phyloP scores from a whole-genome alignment of 2,113 vertebrate genomes.

The Pungitius pungitius region DNA sequence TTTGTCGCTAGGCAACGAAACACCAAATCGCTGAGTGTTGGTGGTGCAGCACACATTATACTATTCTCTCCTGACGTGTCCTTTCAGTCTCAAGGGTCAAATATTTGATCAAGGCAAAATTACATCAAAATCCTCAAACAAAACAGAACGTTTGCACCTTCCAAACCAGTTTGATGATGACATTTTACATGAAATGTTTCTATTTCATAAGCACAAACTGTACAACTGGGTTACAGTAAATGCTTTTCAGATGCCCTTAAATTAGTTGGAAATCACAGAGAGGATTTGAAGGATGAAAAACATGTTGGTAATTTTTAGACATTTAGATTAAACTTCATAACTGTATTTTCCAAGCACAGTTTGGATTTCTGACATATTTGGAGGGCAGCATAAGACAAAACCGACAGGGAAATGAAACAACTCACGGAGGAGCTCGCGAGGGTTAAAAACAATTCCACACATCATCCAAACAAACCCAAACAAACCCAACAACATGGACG shows the following conservation, averaged over 20 bases:
- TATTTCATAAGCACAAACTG: constrained; percentile 5
- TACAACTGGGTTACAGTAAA: constrained; percentile 18
- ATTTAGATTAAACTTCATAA: constrained; percentile 5
- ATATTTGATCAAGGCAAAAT: constrained; percentile 22
- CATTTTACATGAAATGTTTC: background rate
- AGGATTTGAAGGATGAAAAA: constrained; percentile 19
- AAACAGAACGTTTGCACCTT: constrained; percentile 2
- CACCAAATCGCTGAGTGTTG: background rate
- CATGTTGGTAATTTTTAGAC: background rate
- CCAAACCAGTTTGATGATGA: background rate
- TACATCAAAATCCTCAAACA: background rate
- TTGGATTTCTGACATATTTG: constrained; percentile 34
- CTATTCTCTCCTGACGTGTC: constrained; percentile 11
- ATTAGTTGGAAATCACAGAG: constrained; percentile 13
- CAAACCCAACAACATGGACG: constrained; percentile 60
- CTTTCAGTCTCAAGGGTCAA: constrained; percentile 3
- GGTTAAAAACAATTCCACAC: constrained; percentile 31
- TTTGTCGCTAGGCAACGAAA: constrained; percentile 20
- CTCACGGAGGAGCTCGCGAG: constrained; percentile 20
- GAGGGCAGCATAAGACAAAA: constrained; percentile 34
- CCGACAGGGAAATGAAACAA: constrained; percentile 13
- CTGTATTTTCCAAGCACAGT: background rate
- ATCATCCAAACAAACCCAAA: constrained; percentile 60
- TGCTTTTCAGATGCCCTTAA: background rate
- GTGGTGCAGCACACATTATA: background rate